A percentile compares a stretch with the other conserved stretches of the same genome.
Conservation (phyloP, 2,888 invertebrate genomes). For the Pimpla rufipes region DNA sequence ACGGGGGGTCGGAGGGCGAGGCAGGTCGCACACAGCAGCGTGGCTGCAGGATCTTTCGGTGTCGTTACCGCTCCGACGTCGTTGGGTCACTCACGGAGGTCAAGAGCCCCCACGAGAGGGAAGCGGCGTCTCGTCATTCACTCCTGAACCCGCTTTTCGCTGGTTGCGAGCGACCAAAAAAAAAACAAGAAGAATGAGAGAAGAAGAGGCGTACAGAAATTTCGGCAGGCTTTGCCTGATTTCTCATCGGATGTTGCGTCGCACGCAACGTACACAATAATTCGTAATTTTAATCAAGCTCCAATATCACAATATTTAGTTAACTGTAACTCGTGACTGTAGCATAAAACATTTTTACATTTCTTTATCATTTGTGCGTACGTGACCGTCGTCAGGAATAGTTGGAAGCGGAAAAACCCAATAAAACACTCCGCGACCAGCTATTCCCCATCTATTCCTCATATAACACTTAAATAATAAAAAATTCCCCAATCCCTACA, state of each 20-base stretch:
- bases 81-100: constrained; percentile 77
- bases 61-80: constrained; percentile 48
- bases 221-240: not conserved
- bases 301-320: no score
- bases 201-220: constrained; percentile 4
- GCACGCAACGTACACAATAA: no score
- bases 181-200: constrained; percentile 11
- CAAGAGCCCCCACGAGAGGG: constrained; percentile 79
- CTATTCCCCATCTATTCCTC: no score
- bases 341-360: no score
- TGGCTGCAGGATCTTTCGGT: constrained; percentile 36
- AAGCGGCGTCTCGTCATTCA: constrained; percentile 45
- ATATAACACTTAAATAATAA: no score
- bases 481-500: no score
- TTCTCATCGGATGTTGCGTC: not conserved
- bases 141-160: constrained; percentile 17
- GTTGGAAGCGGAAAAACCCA: no score
- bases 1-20: constrained; percentile 56
- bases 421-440: no score
- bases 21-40: constrained; percentile 21
- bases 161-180: constrained; percentile 21
- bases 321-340: no score
- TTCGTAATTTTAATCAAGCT: no score
- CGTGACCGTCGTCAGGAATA: no score
- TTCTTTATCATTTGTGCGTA: no score